Percentiles rank a stretch among this genome's conserved stretches.
phyloP scores from a whole-genome alignment of 1,140 invertebrate genomes.

The Ridgeia piscesae region DNA sequence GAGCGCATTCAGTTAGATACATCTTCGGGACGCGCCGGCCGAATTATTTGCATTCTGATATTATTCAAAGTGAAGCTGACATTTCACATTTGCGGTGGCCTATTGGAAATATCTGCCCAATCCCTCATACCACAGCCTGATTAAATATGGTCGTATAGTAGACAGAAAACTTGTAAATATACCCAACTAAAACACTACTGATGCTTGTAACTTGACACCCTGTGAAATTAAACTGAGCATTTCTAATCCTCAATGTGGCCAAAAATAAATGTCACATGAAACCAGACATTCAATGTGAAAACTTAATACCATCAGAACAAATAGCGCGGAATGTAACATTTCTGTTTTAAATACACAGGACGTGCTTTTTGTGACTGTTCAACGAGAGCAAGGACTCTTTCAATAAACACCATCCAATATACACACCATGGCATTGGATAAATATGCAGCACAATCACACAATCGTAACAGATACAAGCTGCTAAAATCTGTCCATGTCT shows the following conservation, averaged over 20 bases:
- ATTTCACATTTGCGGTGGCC: not conserved
- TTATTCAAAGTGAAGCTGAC: not conserved
- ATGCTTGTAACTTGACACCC: too few relatives aligned
- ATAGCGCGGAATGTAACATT: not conserved
- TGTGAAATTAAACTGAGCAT: not conserved
- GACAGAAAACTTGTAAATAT: not conserved
- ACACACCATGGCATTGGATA: too few relatives aligned
- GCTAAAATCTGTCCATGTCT: too few relatives aligned
- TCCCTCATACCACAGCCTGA: not conserved
- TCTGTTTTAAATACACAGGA: not conserved
- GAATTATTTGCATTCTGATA: not conserved
- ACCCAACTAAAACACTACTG: not conserved
- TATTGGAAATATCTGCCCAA: not conserved
- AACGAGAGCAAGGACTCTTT: too few relatives aligned
- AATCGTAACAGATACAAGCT: too few relatives aligned
- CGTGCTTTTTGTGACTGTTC: too few relatives aligned
- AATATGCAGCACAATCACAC: too few relatives aligned
- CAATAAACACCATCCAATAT: too few relatives aligned
- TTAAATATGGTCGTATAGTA: not conserved
- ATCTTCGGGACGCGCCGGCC: not conserved
- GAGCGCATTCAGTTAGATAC: not conserved
- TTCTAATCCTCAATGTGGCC: not conserved
- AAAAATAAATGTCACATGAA: not conserved
- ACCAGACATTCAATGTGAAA: not conserved
- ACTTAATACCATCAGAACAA: not conserved